phyloP scores from a whole-genome alignment of 35 echinoderm and acorn worm genomes.

The Heliocidaris erythrogramma region DNA sequence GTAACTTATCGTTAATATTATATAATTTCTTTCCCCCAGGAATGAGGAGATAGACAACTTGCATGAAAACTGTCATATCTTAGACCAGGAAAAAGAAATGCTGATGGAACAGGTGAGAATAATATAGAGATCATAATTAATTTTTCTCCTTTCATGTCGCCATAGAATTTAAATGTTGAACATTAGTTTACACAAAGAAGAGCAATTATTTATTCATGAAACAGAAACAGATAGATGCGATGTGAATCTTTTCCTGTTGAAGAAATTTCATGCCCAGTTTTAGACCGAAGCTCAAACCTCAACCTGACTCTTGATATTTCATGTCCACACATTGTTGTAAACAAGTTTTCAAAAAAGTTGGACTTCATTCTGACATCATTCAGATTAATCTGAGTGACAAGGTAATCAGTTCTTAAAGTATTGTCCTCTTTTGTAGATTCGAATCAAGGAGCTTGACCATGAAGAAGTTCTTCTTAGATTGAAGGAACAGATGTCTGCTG shows the following conservation, averaged over 20 bases:
- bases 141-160: too few species aligned
- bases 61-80: conserved; percentile 77
- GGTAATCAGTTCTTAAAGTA: background rate
- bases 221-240: too few species aligned
- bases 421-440: conserved; percentile 57
- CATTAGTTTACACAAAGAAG: too few species aligned
- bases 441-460: conserved; percentile 80
- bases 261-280: too few species aligned
- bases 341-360: too few species aligned
- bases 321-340: too few species aligned
- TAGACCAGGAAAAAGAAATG: conserved; percentile 93
- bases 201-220: too few species aligned
- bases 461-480: conserved; percentile 80
- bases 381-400: background rate
- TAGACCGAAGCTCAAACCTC: too few species aligned
- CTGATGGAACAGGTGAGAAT: conserved; percentile 81
- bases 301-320: too few species aligned
- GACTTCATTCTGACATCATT: too few species aligned
- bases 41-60: conserved; percentile 81
- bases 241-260: too few species aligned
- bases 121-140: background rate
- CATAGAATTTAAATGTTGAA: too few species aligned
- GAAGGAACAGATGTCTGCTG: conserved; percentile 89
- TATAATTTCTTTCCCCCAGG: conserved; percentile 56
- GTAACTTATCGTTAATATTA: background rate